These are phyloP conservation scores for Dysidea cf. avara DNA, from an alignment of 37 sponge, comb jelly and placozoan species.

Conservation along the genomic window DNA sequence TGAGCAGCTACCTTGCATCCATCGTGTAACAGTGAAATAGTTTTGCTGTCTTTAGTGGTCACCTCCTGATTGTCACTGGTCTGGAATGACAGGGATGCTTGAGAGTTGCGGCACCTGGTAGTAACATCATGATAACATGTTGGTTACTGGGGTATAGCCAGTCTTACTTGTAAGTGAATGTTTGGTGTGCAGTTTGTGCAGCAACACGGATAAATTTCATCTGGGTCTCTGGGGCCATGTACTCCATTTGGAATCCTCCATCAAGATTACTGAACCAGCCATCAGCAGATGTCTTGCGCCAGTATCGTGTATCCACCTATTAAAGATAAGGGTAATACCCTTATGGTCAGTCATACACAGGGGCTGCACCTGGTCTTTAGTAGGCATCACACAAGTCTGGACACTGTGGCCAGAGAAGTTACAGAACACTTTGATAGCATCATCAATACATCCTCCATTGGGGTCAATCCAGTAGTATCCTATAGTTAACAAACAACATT, in stretches of 20 bases:
- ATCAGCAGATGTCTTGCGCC: too few species aligned
- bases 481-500: not conserved
- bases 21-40: conserved; percentile 40
- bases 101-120: conserved; percentile 67
- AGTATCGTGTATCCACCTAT: too few species aligned
- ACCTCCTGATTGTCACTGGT: conserved; percentile 53
- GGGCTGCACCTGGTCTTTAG: conserved; percentile 19
- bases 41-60: conserved; percentile 18
- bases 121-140: too few species aligned
- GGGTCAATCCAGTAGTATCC: conserved; percentile 82
- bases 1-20: conserved; percentile 55
- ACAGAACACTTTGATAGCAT: conserved; percentile 69
- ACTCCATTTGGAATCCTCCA: conserved; percentile 61
- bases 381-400: conserved; percentile 54
- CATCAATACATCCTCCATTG: conserved; percentile 74
- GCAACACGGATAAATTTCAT: conserved; percentile 41
- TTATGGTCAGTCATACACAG: too few species aligned
- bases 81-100: conserved; percentile 52
- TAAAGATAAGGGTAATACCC: too few species aligned
- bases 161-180: conserved; percentile 62
- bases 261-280: conserved; percentile 58
- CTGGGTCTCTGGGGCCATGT: conserved; percentile 33
- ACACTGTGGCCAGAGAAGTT: conserved; percentile 44
- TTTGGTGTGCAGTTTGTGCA: conserved; percentile 41
- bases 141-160: too few species aligned